Evolutionary conservation across 2,888 invertebrate genomes (phyloP).

Genomic region (Hypomecis punctinalis): DNA sequence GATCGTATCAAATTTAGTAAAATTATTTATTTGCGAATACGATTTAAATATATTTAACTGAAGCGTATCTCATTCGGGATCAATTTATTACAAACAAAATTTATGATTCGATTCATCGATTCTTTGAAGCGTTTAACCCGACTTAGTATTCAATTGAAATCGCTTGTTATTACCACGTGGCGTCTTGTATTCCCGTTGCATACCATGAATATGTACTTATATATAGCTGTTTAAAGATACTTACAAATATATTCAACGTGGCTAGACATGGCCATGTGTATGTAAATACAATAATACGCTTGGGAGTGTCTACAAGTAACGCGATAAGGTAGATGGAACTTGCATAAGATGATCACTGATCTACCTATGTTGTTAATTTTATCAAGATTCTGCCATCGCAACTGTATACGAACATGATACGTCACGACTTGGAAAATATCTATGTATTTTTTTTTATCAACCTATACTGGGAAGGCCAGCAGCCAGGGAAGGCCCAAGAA

Average conservation of each 20-base stretch:
- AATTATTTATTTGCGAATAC: slow-evolving; percentile 33
- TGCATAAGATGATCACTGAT: too few relatives aligned
- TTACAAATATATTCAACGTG: slow-evolving; percentile 26
- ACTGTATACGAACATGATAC: neutral
- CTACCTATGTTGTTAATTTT: too few relatives aligned
- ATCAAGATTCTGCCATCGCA: too few relatives aligned
- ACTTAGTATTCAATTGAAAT: slow-evolving; percentile 46
- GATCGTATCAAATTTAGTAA: slow-evolving; percentile 39
- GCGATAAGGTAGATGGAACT: neutral
- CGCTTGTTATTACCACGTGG: slow-evolving; percentile 37
- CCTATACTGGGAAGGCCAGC: too few relatives aligned
- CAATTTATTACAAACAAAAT: slow-evolving; percentile 35
- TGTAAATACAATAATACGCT: slow-evolving; percentile 26
- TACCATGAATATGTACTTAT: slow-evolving; percentile 17
- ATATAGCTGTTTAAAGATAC: slow-evolving; percentile 16
- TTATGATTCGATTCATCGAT: slow-evolving; percentile 40
- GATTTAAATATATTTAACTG: slow-evolving; percentile 23
- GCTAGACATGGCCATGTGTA: slow-evolving; percentile 19
- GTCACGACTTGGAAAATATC: too few relatives aligned
- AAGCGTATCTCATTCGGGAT: slow-evolving; percentile 24
- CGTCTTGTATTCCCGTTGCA: slow-evolving; percentile 27
- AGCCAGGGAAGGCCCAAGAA: too few relatives aligned
- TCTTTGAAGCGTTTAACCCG: slow-evolving; percentile 43
- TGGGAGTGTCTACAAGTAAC: slow-evolving; percentile 4
- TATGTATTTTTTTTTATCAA: too few relatives aligned